These are phyloP conservation scores for Amphimedon queenslandica DNA, from an alignment of 37 sponge, comb jelly and placozoan genomes.

Conservation along the genomic window DNA sequence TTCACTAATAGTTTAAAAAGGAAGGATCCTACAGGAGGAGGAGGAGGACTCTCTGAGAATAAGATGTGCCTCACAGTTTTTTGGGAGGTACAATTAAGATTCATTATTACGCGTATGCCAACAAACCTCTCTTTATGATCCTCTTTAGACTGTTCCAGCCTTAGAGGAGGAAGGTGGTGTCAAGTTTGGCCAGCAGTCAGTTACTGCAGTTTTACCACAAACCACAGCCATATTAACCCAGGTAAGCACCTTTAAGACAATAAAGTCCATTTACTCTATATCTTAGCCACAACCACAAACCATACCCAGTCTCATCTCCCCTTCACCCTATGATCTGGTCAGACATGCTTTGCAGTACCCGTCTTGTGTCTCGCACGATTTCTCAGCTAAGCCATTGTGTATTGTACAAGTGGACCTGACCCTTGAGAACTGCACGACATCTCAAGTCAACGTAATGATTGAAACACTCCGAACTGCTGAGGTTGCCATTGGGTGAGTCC, in stretches of 20 bases:
- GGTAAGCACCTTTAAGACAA: no score
- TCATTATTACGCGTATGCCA: no score
- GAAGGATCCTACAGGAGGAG: background rate
- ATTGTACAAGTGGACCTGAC: constrained; percentile 24
- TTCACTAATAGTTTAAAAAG: background rate
- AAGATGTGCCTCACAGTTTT: constrained; percentile 36
- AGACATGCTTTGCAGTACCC: constrained; percentile 51
- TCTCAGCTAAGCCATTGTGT: constrained; percentile 9
- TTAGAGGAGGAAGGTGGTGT: constrained; percentile 9
- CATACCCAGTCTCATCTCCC: background rate
- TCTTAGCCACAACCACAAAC: background rate
- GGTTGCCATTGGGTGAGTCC: background rate
- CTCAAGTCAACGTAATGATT: constrained; percentile 11
- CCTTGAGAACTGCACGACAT: constrained; percentile 44
- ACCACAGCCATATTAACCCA: constrained; percentile 28
- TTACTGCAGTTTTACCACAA: constrained; percentile 44
- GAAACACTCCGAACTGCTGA: background rate
- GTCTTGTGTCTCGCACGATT: constrained; percentile 13
- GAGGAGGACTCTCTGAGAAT: background rate
- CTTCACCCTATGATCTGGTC: constrained; percentile 42
- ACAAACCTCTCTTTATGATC: no score
- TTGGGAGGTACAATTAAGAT: constrained; percentile 37
- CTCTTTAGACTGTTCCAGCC: no score
- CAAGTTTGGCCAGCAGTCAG: constrained; percentile 41
- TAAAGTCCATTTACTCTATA: no score